phyloP scores from a whole-genome alignment of 2,113 vertebrate species.

The Monopterus albus region DNA sequence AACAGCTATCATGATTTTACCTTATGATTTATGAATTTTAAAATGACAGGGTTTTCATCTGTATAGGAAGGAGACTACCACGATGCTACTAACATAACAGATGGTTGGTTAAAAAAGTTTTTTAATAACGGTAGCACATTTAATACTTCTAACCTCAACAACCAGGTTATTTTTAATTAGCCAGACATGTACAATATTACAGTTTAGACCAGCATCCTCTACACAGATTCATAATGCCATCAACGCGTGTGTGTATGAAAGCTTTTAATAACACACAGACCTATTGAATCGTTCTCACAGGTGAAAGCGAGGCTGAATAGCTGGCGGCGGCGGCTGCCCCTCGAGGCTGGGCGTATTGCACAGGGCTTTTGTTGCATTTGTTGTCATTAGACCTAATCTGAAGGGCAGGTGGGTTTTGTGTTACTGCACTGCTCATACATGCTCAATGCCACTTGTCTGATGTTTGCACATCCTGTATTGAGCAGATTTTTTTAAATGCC shows the following conservation, averaged over 20 bases:
- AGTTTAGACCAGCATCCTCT: background rate
- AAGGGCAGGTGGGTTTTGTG: conserved; percentile 79
- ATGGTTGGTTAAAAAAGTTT: too few species aligned
- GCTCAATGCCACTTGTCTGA: conserved; percentile 61
- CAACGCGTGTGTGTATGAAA: conserved; percentile 32
- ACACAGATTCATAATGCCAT: conserved; percentile 49
- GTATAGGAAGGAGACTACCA: too few species aligned
- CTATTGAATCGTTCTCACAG: conserved; percentile 62
- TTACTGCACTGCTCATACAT: conserved; percentile 58
- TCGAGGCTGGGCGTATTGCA: conserved; percentile 59
- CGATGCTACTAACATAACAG: too few species aligned
- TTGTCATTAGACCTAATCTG: conserved; percentile 72
- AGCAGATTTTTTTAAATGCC: conserved; percentile 31
- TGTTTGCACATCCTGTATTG: conserved; percentile 65
- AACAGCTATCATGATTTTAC: too few species aligned
- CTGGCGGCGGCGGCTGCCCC: conserved; percentile 50
- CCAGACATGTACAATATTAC: too few species aligned
- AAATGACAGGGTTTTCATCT: background rate
- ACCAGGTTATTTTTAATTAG: too few species aligned
- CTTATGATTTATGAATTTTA: background rate
- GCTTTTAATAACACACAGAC: conserved; percentile 66
- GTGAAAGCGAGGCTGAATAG: conserved; percentile 71
- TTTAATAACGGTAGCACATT: too few species aligned
- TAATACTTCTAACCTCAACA: too few species aligned
- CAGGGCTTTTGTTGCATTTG: conserved; percentile 70